phyloP scores from a whole-genome alignment of 2,888 invertebrate species.

The Lycocerus yunnanus region DNA sequence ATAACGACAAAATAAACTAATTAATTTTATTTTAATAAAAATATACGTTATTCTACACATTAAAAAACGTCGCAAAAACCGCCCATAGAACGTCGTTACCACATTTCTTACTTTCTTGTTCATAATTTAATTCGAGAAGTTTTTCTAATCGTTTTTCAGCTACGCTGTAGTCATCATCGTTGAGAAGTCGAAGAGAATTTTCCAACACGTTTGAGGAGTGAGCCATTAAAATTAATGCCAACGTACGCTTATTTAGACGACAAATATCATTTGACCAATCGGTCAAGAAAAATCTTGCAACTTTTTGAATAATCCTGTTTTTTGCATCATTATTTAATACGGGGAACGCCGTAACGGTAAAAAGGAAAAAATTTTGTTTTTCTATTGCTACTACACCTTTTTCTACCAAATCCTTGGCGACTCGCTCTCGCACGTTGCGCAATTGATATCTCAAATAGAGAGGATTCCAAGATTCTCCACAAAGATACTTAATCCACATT shows the following conservation, averaged over 20 bases:
- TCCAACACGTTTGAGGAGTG: slow-evolving; percentile 98
- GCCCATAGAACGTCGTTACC: slow-evolving; percentile 96
- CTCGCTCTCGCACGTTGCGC: slow-evolving; percentile 96
- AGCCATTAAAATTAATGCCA: slow-evolving; percentile 92
- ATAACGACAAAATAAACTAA: neutral
- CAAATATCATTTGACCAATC: slow-evolving; percentile 98
- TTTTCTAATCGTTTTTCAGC: slow-evolving; percentile 97
- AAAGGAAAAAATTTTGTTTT: slow-evolving; percentile 98
- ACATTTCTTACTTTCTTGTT: slow-evolving; percentile 91
- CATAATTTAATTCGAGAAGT: slow-evolving; percentile 94
- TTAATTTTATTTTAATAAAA: neutral
- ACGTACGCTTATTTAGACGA: slow-evolving; percentile 92
- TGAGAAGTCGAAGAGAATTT: slow-evolving; percentile 97
- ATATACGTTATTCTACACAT: neutral
- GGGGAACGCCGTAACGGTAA: slow-evolving; percentile 99
- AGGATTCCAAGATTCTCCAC: slow-evolving; percentile 99
- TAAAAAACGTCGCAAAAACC: slow-evolving; percentile 92
- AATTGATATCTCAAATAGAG: slow-evolving; percentile 96
- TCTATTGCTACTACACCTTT: slow-evolving; percentile 99
- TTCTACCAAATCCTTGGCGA: slow-evolving; percentile 98
- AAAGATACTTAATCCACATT: slow-evolving; percentile 99
- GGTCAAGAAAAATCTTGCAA: slow-evolving; percentile 93
- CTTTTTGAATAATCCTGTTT: slow-evolving; percentile 94
- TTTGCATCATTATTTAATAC: slow-evolving; percentile 94
- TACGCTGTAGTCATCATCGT: slow-evolving; percentile 95